Conservation (phyloP, 1,140 invertebrate species). For the Meloidogyne chitwoodi region DNA sequence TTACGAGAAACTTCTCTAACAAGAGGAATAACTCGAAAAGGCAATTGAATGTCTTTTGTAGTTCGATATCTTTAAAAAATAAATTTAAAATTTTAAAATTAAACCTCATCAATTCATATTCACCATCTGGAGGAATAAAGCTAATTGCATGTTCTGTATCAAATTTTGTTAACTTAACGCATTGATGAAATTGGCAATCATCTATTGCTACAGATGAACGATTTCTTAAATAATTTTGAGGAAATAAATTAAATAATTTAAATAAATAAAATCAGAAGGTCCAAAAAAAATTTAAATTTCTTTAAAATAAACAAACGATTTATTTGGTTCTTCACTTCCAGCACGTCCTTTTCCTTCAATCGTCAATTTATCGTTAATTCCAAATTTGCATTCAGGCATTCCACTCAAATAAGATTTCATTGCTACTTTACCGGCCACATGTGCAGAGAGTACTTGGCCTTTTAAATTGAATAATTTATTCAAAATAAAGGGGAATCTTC, state of each 20-base stretch:
- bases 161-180: conserved; percentile 98
- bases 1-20: conserved; percentile 94
- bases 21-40: conserved; percentile 96
- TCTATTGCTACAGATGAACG: conserved; percentile 90
- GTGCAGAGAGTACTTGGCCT: conserved; percentile 95
- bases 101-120: conserved; percentile 99
- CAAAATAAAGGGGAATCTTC: conserved; percentile 3
- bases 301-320: conserved; percentile 59
- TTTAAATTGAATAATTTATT: neutral
- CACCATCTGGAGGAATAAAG: conserved; percentile 98
- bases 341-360: conserved; percentile 91
- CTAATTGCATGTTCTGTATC: conserved; percentile 99
- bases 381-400: conserved; percentile 99
- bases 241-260: too few relatives aligned
- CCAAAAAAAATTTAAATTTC: neutral
- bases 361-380: conserved; percentile 98
- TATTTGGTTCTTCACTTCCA: conserved; percentile 76
- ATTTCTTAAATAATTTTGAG: conserved; percentile 41
- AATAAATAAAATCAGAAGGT: neutral
- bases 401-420: conserved; percentile 99
- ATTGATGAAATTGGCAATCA: conserved; percentile 99
- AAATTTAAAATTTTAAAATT: conserved; percentile 12
- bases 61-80: conserved; percentile 78
- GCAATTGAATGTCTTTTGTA: conserved; percentile 98
- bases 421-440: conserved; percentile 97